Evolutionary conservation across 2,888 invertebrate species (phyloP), one percentile per base, ranked within the genome.

Genomic region (Zygogramma bicolorata): DNA sequence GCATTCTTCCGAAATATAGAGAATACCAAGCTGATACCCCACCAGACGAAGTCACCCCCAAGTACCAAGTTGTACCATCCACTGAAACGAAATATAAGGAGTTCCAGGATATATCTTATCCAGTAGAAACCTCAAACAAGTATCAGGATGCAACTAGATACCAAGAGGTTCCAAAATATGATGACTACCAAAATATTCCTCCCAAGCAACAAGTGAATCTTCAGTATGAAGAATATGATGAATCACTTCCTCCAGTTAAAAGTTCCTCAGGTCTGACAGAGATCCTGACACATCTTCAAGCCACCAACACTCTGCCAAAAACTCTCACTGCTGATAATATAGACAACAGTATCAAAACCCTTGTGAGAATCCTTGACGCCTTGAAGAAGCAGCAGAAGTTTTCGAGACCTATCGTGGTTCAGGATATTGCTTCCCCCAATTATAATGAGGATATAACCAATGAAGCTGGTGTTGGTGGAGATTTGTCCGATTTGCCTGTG

Each of bases 271-370:
- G 82, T 2, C 81, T 92, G 42, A 87, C 89, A 0, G 89, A 92
- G 75, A 90, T 95, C 74, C 83, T 94, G 42, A 92, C 92, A 82
- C 92, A 94, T 70, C 87, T 95, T 29, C 94, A 94, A 85, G 88
- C 93, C 2, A 80, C 92, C 79, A 94, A 94, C 85, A 92, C 93
- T 57, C 88, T 95, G 77, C 95, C 95, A 0, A 92, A 93, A 78
- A 92, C 91, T 7, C 89, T 95, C 27, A 94, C 93, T 3, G 90
- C 92, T 65, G 93, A 94, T 77, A 95, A 95, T 81, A 92, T 95
- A 58, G 93, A 94, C 79, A 91, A 93, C 73, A 95, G 94, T 60
- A 93, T 95, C 75, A 91, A 90, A 83, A 95, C 94, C 0, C 87
- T 95, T 70, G 90, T 95, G 13, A 93, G 92, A 83, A 94, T 95